Percentiles rank a stretch among this genome's conserved stretches.
Evolutionary conservation across 2,888 invertebrate species (phyloP).

Genomic region (Aromia moschata): DNA sequence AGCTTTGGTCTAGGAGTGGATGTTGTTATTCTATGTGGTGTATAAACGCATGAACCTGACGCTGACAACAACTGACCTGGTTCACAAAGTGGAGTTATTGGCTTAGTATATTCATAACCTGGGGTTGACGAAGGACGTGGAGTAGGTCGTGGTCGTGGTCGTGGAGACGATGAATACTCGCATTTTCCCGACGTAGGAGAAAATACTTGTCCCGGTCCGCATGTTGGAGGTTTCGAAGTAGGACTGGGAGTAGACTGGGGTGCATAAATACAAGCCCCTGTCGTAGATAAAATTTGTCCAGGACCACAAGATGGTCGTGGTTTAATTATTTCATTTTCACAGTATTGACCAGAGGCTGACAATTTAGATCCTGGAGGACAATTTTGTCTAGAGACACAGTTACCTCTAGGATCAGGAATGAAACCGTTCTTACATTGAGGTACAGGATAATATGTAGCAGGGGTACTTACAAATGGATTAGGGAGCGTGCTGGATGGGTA

Average conservation of each 20-base stretch:
- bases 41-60: slow-evolving; percentile 31
- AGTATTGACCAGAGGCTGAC: slow-evolving; percentile 26
- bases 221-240: slow-evolving; percentile 17
- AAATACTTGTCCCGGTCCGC: slow-evolving; percentile 41
- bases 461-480: slow-evolving; percentile 16
- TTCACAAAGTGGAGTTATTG: slow-evolving; percentile 27
- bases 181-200: not conserved
- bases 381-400: not conserved
- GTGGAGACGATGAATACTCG: not conserved
- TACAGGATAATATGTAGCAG: not conserved
- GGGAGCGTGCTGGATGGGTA: slow-evolving; percentile 18
- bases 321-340: not conserved
- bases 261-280: slow-evolving; percentile 10
- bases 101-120: slow-evolving; percentile 14
- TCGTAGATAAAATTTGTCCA: slow-evolving; percentile 50
- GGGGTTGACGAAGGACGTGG: not conserved
- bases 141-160: not conserved
- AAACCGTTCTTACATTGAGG: not conserved
- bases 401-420: not conserved
- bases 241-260: slow-evolving; percentile 9
- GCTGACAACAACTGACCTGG: slow-evolving; percentile 39
- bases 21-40: slow-evolving; percentile 16
- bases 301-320: slow-evolving; percentile 56
- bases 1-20: slow-evolving; percentile 17
- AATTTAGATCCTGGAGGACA: slow-evolving; percentile 1